Conservation (phyloP, 2,113 vertebrate species). For the Leptobrachium ailaonicum region DNA sequence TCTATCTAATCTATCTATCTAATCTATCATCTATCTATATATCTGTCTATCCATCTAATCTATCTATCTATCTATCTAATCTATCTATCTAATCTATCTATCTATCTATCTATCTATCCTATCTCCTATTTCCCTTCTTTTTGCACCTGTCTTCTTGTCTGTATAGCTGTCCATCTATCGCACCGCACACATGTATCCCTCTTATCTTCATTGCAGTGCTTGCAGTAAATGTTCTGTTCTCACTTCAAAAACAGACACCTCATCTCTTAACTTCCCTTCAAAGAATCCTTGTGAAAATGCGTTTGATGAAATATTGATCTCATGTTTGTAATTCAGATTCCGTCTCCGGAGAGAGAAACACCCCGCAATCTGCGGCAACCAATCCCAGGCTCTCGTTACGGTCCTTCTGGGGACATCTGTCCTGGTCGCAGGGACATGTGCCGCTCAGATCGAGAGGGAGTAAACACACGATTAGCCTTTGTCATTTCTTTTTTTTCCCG, state of each 20-base stretch:
- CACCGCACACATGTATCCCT: neutral
- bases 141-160: neutral
- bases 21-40: neutral
- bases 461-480: constrained; percentile 14
- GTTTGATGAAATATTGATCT: constrained; percentile 44
- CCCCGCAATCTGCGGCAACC: constrained; percentile 33
- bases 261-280: constrained; percentile 34
- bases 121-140: neutral
- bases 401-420: constrained; percentile 35
- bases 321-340: constrained; percentile 29
- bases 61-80: neutral
- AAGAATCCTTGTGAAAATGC: constrained; percentile 32
- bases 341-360: constrained; percentile 14
- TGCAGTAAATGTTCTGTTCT: constrained; percentile 7
- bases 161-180: constrained; percentile 1
- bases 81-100: neutral
- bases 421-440: constrained; percentile 20
- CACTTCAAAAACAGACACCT: constrained; percentile 32
- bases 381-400: constrained; percentile 24
- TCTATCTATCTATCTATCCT: constrained; percentile 5
- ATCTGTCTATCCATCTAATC: neutral
- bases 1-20: neutral
- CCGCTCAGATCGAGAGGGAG: constrained; percentile 7
- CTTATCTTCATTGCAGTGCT: neutral
- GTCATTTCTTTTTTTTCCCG: neutral